phyloP scores from a whole-genome alignment of 2,888 invertebrate genomes.

The Yponomeuta cagnagella region DNA sequence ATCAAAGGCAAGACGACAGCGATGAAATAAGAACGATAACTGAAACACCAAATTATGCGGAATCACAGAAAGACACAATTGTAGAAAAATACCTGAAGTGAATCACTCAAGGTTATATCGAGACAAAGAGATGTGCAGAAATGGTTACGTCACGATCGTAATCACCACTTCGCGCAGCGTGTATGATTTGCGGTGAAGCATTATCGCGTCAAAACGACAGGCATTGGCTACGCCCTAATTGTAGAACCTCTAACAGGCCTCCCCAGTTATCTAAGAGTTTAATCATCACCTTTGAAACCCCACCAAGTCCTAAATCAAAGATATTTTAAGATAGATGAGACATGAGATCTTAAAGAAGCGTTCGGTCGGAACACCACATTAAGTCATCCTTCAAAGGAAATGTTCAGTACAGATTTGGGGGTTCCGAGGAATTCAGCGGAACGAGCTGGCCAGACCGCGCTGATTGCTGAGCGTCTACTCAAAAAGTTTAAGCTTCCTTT shows the following conservation, averaged over 20 bases:
- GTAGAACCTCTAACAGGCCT: background rate
- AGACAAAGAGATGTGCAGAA: constrained; percentile 27
- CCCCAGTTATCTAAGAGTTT: background rate
- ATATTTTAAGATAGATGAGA: background rate
- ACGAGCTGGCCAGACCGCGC: constrained; percentile 1
- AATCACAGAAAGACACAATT: constrained; percentile 2
- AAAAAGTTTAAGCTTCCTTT: background rate
- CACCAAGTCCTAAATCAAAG: background rate
- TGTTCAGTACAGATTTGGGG: constrained; percentile 4
- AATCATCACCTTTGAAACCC: background rate
- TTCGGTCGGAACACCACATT: background rate
- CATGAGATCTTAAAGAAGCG: background rate
- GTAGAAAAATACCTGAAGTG: constrained; percentile 15
- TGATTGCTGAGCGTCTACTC: constrained; percentile 6
- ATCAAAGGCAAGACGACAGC: too few relatives aligned
- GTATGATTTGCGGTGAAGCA: background rate
- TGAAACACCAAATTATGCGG: background rate
- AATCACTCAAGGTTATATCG: constrained; percentile 23
- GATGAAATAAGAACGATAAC: too few relatives aligned
- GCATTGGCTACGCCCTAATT: constrained; percentile 6
- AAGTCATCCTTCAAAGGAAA: background rate
- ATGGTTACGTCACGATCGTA: constrained; percentile 25
- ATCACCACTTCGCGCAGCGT: background rate
- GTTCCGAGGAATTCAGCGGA: constrained; percentile 10
- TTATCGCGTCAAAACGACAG: constrained; percentile 5